phyloP scores from a whole-genome alignment of 2,797 vertebrate species.

The Phoxinus dragarum region DNA sequence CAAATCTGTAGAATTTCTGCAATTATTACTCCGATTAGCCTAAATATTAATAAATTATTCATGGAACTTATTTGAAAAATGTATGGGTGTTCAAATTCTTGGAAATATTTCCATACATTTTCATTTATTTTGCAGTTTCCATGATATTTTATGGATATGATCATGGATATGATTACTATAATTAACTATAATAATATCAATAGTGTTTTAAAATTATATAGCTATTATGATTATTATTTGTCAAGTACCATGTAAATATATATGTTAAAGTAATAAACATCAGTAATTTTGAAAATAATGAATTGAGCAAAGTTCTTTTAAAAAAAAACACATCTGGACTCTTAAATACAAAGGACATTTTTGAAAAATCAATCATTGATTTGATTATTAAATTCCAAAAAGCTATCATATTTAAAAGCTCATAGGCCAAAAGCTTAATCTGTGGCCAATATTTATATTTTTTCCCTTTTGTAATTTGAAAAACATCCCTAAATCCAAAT shows the following conservation, averaged over 20 bases:
- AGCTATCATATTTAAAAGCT: constrained; percentile 29
- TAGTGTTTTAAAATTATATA: not conserved
- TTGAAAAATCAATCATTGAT: not conserved
- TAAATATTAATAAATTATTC: not conserved
- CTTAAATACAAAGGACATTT: not conserved
- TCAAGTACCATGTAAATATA: not conserved
- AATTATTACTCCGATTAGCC: not conserved
- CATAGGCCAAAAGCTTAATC: constrained; percentile 38
- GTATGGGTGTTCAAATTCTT: not conserved
- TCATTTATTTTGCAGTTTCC: not conserved
- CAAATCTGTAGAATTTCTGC: not conserved
- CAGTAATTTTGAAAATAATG: not conserved
- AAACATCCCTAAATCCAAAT: constrained; percentile 33
- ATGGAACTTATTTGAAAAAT: not conserved
- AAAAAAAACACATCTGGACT: not conserved
- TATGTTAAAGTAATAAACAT: not conserved
- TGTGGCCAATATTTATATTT: constrained; percentile 33
- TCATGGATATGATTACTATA: not conserved
- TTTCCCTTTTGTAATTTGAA: constrained; percentile 41
- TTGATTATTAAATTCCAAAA: constrained; percentile 5
- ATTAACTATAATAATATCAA: not conserved
- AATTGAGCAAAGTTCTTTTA: not conserved
- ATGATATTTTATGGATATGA: not conserved
- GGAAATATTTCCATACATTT: not conserved
- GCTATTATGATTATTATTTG: not conserved